These are phyloP conservation scores for Neosalanx taihuensis DNA, from an alignment of 2,797 vertebrate genomes.

Conservation along the genomic window DNA sequence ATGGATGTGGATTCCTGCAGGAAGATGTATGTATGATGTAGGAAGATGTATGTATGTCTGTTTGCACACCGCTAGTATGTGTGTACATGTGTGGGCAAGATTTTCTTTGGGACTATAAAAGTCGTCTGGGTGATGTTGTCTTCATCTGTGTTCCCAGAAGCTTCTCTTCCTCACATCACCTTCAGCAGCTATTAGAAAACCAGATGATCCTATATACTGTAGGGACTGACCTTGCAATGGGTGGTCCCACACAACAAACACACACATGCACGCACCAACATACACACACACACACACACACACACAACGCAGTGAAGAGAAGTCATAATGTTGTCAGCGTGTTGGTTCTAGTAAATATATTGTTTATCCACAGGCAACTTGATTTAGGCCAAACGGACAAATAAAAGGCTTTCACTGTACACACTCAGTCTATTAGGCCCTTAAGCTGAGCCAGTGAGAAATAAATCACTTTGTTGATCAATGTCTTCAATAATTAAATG, in stretches of 20 bases:
- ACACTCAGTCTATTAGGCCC: constrained; percentile 69
- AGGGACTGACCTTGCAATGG: too few species aligned
- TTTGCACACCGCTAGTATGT: neutral
- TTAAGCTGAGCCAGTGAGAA: constrained; percentile 69
- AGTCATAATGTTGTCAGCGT: too few species aligned
- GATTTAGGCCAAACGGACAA: constrained; percentile 63
- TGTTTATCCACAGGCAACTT: constrained; percentile 32
- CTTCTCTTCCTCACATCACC: neutral
- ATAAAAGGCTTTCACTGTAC: constrained; percentile 62
- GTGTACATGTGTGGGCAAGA: neutral
- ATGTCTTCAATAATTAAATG: constrained; percentile 88
- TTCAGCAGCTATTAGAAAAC: neutral
- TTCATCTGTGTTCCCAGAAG: constrained; percentile 28
- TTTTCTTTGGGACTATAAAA: constrained; percentile 24
- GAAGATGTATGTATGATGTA: constrained; percentile 9
- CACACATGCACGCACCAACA: neutral
- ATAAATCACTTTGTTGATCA: constrained; percentile 81
- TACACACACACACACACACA: neutral
- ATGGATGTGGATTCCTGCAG: constrained; percentile 33
- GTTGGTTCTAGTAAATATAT: neutral
- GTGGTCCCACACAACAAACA: neutral
- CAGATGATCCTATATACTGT: too few species aligned
- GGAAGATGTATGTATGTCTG: neutral
- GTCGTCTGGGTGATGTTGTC: constrained; percentile 31
- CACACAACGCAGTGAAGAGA: too few species aligned